Percentiles rank a stretch among this genome's conserved stretches.
phyloP scores from a whole-genome alignment of 2,797 vertebrate species.

The Notolabrus celidotus region DNA sequence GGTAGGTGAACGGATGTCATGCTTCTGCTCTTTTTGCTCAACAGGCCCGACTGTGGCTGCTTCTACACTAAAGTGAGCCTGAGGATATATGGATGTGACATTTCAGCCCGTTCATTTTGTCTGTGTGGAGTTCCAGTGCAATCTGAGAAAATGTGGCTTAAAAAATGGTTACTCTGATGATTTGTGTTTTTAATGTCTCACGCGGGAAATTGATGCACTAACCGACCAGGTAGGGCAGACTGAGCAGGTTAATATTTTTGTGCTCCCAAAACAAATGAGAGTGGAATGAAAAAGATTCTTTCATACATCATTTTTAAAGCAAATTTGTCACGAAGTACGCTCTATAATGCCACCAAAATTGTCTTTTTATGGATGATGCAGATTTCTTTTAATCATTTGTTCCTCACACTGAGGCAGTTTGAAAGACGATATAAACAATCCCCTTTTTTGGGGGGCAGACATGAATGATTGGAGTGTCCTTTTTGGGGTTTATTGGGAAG shows the following conservation, averaged over 20 bases:
- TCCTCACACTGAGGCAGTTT: constrained; percentile 47
- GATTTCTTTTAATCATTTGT: constrained; percentile 68
- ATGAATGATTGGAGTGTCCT: constrained; percentile 55
- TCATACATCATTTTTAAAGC: constrained; percentile 65
- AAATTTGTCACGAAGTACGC: constrained; percentile 57
- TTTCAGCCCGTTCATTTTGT: constrained; percentile 69
- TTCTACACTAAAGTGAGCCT: constrained; percentile 70
- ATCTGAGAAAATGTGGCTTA: constrained; percentile 26
- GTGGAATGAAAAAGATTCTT: constrained; percentile 51
- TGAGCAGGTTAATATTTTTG: constrained; percentile 58
- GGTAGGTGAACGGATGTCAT: constrained; percentile 76
- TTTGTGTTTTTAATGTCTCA: constrained; percentile 55
- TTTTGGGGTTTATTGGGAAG: constrained; percentile 54
- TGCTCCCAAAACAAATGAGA: constrained; percentile 38
- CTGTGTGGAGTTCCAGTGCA: constrained; percentile 55
- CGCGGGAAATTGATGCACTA: constrained; percentile 53
- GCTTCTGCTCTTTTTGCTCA: constrained; percentile 70
- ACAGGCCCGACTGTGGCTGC: constrained; percentile 60
- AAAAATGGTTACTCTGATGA: constrained; percentile 59
- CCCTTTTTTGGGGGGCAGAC: constrained; percentile 43
- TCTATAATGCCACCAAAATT: constrained; percentile 67
- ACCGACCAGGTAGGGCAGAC: constrained; percentile 54
- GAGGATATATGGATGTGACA: constrained; percentile 73
- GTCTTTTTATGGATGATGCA: constrained; percentile 69
- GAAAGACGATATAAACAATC: constrained; percentile 56